These are phyloP conservation scores for Zaprionus camerounensis DNA, from an alignment of 1,140 invertebrate genomes.

Conservation along the genomic window DNA sequence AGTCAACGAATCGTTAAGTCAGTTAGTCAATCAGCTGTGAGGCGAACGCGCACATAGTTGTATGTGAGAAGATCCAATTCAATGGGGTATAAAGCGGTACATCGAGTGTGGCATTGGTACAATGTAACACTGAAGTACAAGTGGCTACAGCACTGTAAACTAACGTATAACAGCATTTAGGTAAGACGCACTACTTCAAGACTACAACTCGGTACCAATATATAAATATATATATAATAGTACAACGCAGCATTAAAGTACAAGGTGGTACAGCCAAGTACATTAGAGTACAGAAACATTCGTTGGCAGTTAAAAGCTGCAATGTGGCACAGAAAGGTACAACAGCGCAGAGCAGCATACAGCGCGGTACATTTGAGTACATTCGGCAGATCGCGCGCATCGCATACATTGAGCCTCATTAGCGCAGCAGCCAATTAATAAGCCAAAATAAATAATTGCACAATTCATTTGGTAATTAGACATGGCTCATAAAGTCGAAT, in stretches of 20 bases:
- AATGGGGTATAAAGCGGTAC: not conserved
- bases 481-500: constrained; percentile 81
- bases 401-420: constrained; percentile 65
- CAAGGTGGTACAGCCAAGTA: not conserved
- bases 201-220: not conserved
- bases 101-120: too few species aligned
- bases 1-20: not conserved
- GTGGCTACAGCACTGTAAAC: too few species aligned
- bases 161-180: too few species aligned
- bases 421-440: constrained; percentile 78
- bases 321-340: too few species aligned
- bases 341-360: not conserved
- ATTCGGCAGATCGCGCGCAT: not conserved
- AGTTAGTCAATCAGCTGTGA: not conserved
- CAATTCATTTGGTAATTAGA: constrained; percentile 84
- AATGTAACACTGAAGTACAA: too few species aligned
- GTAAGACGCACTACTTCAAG: too few species aligned
- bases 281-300: not conserved
- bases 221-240: not conserved
- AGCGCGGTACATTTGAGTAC: not conserved
- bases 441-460: constrained; percentile 83
- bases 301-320: too few species aligned
- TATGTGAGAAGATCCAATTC: not conserved
- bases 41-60: not conserved
- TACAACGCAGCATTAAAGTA: not conserved